A percentile compares a stretch with the other conserved stretches of the same genome.
Evolutionary conservation across 2,113 vertebrate genomes (phyloP).

Genomic region (Larimichthys polyactis): DNA sequence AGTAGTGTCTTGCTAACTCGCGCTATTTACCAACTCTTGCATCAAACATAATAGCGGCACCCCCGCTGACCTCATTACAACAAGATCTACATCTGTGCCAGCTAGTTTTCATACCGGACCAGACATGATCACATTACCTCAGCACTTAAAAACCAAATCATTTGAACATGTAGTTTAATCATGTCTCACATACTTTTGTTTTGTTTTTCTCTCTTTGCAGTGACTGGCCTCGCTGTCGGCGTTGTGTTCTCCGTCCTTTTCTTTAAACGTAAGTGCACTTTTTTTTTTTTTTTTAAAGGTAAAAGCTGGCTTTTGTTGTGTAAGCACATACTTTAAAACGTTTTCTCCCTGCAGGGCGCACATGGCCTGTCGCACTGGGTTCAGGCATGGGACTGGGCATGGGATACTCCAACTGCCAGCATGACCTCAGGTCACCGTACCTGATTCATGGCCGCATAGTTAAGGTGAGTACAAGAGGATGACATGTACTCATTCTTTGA

Average conservation of each 20-base stretch:
- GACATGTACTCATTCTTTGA: not conserved
- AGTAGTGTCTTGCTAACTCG: slow-evolving; percentile 60
- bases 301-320: not conserved
- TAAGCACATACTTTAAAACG: not conserved
- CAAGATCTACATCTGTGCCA: slow-evolving; percentile 53
- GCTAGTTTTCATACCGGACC: slow-evolving; percentile 28
- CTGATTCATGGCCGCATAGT: slow-evolving; percentile 90
- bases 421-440: slow-evolving; percentile 90
- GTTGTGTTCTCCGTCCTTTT: slow-evolving; percentile 90
- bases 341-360: slow-evolving; percentile 83
- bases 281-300: not conserved
- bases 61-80: slow-evolving; percentile 53
- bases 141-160: slow-evolving; percentile 8
- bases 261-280: slow-evolving; percentile 92
- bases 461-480: slow-evolving; percentile 82
- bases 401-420: slow-evolving; percentile 94
- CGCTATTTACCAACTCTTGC: slow-evolving; percentile 64
- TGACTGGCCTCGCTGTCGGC: slow-evolving; percentile 90
- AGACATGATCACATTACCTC: slow-evolving; percentile 30
- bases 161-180: slow-evolving; percentile 25
- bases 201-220: slow-evolving; percentile 69
- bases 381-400: slow-evolving; percentile 92
- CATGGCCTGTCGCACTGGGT: slow-evolving; percentile 90
- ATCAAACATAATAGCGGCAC: slow-evolving; percentile 53
- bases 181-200: not conserved